phyloP scores from a whole-genome alignment of 2,888 invertebrate species.

The Philonicus albiceps region DNA sequence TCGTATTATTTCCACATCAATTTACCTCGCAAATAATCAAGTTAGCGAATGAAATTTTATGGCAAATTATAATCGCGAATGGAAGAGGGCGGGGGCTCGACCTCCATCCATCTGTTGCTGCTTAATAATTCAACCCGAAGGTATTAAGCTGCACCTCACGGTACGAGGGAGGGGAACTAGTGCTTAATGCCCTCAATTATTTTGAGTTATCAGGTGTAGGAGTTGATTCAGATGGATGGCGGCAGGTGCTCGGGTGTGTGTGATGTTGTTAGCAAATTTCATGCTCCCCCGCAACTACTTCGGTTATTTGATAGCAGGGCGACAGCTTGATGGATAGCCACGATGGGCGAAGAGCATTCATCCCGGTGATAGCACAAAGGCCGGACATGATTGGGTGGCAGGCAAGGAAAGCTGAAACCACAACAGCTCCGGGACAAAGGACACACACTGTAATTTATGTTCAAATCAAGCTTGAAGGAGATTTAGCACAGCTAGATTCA shows the following conservation, averaged over 20 bases:
- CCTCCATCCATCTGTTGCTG: constrained; percentile 18
- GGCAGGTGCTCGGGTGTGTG: neutral
- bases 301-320: neutral
- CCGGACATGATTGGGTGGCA: constrained; percentile 10
- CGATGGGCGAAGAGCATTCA: constrained; percentile 7
- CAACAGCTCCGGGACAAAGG: neutral
- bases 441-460: constrained; percentile 7
- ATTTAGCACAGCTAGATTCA: neutral
- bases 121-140: constrained; percentile 8
- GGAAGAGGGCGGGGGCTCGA: neutral
- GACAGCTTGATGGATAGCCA: constrained; percentile 8
- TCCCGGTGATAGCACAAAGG: constrained; percentile 6
- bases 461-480: neutral
- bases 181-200: constrained; percentile 17
- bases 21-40: neutral
- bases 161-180: neutral
- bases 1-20: constrained; percentile 11
- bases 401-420: constrained; percentile 18
- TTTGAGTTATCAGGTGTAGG: constrained; percentile 32
- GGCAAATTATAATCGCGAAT: neutral
- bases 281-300: neutral
- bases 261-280: neutral
- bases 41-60: constrained; percentile 13
- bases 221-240: constrained; percentile 1
- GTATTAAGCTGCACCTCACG: neutral